Percentiles rank a stretch among this genome's conserved stretches.
Conservation (phyloP, 2,888 invertebrate species). For the Hermaeophaga mercurialis region DNA sequence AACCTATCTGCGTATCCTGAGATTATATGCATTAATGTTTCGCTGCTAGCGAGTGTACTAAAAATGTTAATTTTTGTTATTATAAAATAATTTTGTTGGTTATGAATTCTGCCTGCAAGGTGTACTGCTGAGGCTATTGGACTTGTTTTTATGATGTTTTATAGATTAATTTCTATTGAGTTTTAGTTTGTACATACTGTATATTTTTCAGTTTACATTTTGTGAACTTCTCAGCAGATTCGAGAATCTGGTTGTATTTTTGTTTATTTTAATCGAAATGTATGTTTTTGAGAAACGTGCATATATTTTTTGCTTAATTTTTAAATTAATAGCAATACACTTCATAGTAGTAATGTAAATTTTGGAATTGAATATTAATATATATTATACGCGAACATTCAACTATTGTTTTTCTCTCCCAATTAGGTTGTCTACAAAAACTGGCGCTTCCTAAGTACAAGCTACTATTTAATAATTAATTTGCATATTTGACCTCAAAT, state of each 20-base stretch:
- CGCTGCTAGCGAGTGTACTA: conserved; percentile 10
- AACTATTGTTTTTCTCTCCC: conserved; percentile 13
- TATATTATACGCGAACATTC: conserved; percentile 34
- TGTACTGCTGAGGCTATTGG: conserved; percentile 27
- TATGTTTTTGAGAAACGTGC: conserved; percentile 26
- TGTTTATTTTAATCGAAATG: conserved; percentile 26
- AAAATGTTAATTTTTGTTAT: conserved; percentile 26
- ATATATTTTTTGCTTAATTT: conserved; percentile 32
- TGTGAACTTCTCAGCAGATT: conserved; percentile 27
- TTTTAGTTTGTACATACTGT: conserved; percentile 34
- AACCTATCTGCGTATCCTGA: conserved; percentile 13
- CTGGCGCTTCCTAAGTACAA: no score
- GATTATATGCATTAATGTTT: conserved; percentile 16
- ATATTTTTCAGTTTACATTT: conserved; percentile 32
- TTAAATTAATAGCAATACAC: conserved; percentile 32
- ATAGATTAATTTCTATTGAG: conserved; percentile 28
- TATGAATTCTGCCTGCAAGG: conserved; percentile 17
- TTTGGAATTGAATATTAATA: conserved; percentile 35
- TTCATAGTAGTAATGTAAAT: conserved; percentile 34
- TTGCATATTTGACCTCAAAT: no score
- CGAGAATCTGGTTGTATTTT: conserved; percentile 27
- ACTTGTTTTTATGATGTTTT: conserved; percentile 26
- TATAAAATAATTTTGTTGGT: conserved; percentile 21
- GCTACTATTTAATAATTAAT: no score
- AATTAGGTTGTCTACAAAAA: no score